Conservation (phyloP, 2,888 invertebrate genomes). For the Sipunculus nudus region DNA sequence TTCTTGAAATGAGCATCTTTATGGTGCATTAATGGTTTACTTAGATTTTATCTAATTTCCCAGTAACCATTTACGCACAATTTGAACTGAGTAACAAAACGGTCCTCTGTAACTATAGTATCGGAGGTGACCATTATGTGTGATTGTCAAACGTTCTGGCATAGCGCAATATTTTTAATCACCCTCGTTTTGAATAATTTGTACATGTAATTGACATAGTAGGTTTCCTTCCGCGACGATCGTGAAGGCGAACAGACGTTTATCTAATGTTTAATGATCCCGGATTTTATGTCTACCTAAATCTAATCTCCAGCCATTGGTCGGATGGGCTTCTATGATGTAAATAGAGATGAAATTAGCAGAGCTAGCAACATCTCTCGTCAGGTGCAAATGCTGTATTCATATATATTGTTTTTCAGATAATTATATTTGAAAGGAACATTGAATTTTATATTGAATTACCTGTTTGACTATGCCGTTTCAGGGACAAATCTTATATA, state of each 20-base stretch:
- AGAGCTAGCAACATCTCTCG: slow-evolving; percentile 40
- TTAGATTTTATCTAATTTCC: slow-evolving; percentile 2
- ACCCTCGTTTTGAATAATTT: slow-evolving; percentile 48
- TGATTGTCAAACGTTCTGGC: slow-evolving; percentile 53
- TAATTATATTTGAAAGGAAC: too few relatives aligned
- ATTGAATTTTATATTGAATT: too few relatives aligned
- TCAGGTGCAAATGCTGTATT: too few relatives aligned
- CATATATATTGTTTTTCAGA: too few relatives aligned
- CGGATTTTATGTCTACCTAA: slow-evolving; percentile 43
- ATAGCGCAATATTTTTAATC: slow-evolving; percentile 47
- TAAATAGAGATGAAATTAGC: slow-evolving; percentile 57
- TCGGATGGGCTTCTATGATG: slow-evolving; percentile 57
- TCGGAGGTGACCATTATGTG: slow-evolving; percentile 44
- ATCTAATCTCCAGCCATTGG: slow-evolving; percentile 55
- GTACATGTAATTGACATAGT: slow-evolving; percentile 46
- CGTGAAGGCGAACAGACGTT: slow-evolving; percentile 47
- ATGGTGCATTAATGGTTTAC: too few relatives aligned
- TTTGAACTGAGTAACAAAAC: slow-evolving; percentile 42
- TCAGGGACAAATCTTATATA: too few relatives aligned
- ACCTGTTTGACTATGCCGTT: too few relatives aligned
- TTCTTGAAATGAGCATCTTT: too few relatives aligned
- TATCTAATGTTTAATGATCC: slow-evolving; percentile 40
- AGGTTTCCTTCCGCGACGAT: slow-evolving; percentile 22
- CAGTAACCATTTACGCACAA: slow-evolving; percentile 48
- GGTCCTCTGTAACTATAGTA: slow-evolving; percentile 52